phyloP scores from a whole-genome alignment of 2,113 vertebrate species.

The Mystacornis crossleyi region DNA sequence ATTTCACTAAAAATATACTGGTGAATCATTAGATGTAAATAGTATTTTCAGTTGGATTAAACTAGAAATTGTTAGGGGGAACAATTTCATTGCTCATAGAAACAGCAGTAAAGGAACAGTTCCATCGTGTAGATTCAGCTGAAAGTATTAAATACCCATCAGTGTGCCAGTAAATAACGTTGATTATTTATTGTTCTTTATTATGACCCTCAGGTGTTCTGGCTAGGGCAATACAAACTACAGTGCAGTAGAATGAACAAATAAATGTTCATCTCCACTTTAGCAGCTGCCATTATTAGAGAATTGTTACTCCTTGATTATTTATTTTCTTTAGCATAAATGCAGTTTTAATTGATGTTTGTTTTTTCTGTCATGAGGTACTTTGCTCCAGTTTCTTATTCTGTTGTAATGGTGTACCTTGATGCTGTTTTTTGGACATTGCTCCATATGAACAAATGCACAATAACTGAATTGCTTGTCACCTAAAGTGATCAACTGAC shows the following conservation, averaged over 20 bases:
- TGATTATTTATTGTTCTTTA: not conserved
- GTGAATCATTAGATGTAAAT: not conserved
- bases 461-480: not conserved
- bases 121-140: not conserved
- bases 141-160: not conserved
- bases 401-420: not conserved
- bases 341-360: not conserved
- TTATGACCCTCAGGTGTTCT: not conserved
- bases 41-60: not conserved
- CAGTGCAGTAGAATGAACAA: not conserved
- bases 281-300: not conserved
- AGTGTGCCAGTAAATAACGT: not conserved
- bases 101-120: not conserved
- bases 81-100: not conserved
- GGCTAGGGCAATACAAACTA: not conserved
- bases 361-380: not conserved
- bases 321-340: not conserved
- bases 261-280: not conserved
- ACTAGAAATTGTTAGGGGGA: not conserved
- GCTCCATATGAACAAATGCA: not conserved
- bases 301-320: not conserved
- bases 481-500: not conserved
- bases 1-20: not conserved
- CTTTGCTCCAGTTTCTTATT: not conserved
- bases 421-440: not conserved